phyloP scores from a whole-genome alignment of 2,888 invertebrate species.

The Drosophila maculinotata region DNA sequence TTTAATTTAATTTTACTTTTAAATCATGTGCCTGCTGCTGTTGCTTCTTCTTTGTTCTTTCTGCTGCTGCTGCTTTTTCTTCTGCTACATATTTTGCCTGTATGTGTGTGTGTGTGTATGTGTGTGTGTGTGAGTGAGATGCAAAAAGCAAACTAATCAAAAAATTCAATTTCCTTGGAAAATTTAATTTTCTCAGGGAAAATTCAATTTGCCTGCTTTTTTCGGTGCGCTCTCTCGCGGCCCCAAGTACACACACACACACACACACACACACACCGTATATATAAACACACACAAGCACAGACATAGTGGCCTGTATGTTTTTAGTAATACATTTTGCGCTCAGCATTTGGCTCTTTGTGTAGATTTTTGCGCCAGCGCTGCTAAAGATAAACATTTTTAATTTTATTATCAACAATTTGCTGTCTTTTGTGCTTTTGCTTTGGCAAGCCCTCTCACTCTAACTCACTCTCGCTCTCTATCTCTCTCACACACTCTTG shows the following conservation, averaged over 20 bases:
- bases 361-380: constrained; percentile 46
- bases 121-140: constrained; percentile 69
- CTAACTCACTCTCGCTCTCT: neutral
- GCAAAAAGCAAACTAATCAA: constrained; percentile 84
- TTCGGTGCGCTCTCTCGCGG: constrained; percentile 49
- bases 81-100: constrained; percentile 1
- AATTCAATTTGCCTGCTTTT: constrained; percentile 77
- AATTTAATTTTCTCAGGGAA: constrained; percentile 81
- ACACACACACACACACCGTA: too few relatives aligned
- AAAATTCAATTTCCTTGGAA: constrained; percentile 82
- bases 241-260: constrained; percentile 29
- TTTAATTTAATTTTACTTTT: constrained; percentile 81
- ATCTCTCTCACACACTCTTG: neutral
- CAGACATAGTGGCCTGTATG: constrained; percentile 16
- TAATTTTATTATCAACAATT: constrained; percentile 77
- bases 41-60: constrained; percentile 36
- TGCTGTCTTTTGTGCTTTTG: constrained; percentile 43
- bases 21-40: constrained; percentile 62
- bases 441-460: neutral
- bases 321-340: constrained; percentile 58
- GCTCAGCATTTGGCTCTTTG: constrained; percentile 51
- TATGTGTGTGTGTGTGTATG: constrained; percentile 23
- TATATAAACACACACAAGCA: constrained; percentile 12
- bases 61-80: constrained; percentile 35
- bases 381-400: constrained; percentile 70